phyloP scores from a whole-genome alignment of 2,113 vertebrate species.

The Bettongia penicillata region DNA sequence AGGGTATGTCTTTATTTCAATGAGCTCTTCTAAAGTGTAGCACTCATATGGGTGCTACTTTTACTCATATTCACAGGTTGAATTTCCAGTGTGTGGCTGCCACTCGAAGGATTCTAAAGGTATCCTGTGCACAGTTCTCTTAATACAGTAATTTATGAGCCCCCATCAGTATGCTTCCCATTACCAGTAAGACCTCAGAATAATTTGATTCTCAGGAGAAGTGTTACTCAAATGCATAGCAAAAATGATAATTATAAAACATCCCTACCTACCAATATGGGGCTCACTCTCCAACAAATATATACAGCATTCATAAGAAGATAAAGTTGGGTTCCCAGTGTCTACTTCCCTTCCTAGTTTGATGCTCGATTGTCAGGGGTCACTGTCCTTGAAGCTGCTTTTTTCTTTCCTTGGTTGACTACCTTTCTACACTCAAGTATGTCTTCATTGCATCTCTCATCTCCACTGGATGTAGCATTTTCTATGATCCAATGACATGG shows the following conservation, averaged over 20 bases:
- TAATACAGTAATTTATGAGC: not conserved
- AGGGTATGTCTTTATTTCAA: not conserved
- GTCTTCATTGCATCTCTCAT: not conserved
- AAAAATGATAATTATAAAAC: not conserved
- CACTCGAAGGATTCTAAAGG: not conserved
- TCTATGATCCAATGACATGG: not conserved
- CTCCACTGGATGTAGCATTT: not conserved
- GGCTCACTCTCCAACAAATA: not conserved
- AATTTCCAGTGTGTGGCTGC: not conserved
- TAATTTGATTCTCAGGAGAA: not conserved
- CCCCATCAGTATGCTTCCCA: not conserved
- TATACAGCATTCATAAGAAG: not conserved
- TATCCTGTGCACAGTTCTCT: not conserved
- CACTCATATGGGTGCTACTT: not conserved
- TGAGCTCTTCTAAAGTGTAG: not conserved
- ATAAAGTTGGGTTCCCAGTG: not conserved
- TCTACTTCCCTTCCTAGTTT: not conserved
- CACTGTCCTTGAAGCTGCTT: not conserved
- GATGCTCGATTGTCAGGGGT: not conserved
- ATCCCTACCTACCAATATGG: not conserved
- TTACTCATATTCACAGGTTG: not conserved
- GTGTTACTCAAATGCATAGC: not conserved
- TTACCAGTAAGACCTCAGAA: not conserved
- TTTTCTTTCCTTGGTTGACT: not conserved
- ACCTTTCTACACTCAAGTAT: not conserved